These are phyloP conservation scores for Podarcis siculus DNA, from an alignment of 2,797 vertebrate genomes.

Conservation along the genomic window DNA sequence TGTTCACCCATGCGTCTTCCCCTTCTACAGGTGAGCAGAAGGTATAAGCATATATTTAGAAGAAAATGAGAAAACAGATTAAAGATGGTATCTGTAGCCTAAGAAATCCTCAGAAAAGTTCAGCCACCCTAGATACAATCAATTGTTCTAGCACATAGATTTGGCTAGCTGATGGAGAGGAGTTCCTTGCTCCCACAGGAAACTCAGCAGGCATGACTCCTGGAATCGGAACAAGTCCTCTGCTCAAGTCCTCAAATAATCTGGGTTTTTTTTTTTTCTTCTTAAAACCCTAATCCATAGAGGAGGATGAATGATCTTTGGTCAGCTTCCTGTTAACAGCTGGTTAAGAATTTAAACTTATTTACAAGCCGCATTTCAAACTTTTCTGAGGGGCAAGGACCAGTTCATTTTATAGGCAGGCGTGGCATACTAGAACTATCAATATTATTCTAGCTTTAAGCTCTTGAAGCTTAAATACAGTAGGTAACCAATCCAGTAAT, in stretches of 20 bases:
- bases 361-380: not conserved
- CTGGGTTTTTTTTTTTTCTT: not conserved
- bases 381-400: not conserved
- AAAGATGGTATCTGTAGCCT: not conserved
- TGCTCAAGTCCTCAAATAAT: not conserved
- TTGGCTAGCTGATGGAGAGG: not conserved
- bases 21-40: not conserved
- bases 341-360: not conserved
- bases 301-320: not conserved
- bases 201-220: not conserved
- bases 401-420: not conserved
- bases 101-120: not conserved
- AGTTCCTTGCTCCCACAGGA: not conserved
- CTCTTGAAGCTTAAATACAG: not conserved
- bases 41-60: not conserved
- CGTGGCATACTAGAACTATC: not conserved
- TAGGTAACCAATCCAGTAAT: not conserved
- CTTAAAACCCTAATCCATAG: not conserved
- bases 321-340: not conserved
- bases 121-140: not conserved
- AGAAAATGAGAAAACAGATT: conserved; percentile 1
- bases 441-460: not conserved
- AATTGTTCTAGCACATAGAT: not conserved
- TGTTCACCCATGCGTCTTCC: not conserved
- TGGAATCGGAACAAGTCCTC: not conserved